Evolutionary conservation across 2,888 invertebrate genomes (phyloP).

Genomic region (Dryobotodes eremita): DNA sequence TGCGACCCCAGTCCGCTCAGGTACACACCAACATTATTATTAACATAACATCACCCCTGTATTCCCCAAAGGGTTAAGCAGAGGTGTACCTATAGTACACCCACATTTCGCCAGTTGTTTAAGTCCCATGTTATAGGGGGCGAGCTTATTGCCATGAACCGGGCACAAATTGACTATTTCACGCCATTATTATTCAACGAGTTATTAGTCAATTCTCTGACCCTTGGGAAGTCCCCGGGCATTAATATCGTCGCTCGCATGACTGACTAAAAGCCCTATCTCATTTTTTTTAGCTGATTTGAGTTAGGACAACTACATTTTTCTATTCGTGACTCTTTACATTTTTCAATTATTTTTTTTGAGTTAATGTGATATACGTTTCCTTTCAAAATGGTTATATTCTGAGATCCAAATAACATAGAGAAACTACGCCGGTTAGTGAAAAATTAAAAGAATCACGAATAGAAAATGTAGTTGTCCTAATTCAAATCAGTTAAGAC

Average conservation of each 20-base stretch:
- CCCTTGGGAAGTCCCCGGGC: constrained; percentile 6
- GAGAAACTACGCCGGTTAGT: too few relatives aligned
- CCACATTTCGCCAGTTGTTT: neutral
- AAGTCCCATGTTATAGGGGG: neutral
- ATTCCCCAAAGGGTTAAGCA: neutral
- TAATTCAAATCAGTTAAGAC: too few relatives aligned
- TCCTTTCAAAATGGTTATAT: too few relatives aligned
- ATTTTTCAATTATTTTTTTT: too few relatives aligned
- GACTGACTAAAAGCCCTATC: too few relatives aligned
- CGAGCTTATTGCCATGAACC: neutral
- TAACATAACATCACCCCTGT: neutral
- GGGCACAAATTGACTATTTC: neutral
- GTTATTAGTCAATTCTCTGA: constrained; percentile 15
- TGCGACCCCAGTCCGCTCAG: constrained; percentile 89
- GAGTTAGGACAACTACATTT: too few relatives aligned
- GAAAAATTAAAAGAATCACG: too few relatives aligned
- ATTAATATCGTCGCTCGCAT: constrained; percentile 12
- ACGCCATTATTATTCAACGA: constrained; percentile 34
- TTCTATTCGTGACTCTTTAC: too few relatives aligned
- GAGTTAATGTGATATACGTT: too few relatives aligned
- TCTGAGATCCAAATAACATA: too few relatives aligned
- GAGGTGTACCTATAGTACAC: neutral
- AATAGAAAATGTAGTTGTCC: too few relatives aligned
- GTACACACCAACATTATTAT: constrained; percentile 66
- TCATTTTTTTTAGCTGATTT: too few relatives aligned